Conservation (phyloP, 2,888 invertebrate species). For the Lasioglossum vierecki region DNA sequence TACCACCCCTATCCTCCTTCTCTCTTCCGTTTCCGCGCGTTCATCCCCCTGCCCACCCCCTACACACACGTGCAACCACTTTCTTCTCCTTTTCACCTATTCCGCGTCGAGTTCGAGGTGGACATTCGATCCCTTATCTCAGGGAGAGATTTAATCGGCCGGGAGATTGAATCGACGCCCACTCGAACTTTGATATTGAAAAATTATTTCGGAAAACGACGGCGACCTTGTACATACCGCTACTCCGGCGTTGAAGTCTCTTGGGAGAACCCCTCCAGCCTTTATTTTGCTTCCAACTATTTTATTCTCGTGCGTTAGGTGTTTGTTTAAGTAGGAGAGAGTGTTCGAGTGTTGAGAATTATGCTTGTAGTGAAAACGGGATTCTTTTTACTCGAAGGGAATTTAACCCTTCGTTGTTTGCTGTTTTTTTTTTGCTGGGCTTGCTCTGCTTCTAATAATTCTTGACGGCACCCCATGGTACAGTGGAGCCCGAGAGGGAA, state of each 20-base stretch:
- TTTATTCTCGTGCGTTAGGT: neutral
- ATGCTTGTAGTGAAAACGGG: neutral
- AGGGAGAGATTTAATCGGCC: slow-evolving; percentile 5
- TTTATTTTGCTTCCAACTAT: neutral
- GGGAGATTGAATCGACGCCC: slow-evolving; percentile 12
- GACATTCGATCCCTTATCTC: slow-evolving; percentile 5
- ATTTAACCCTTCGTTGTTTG: slow-evolving; percentile 56
- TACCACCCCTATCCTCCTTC: slow-evolving; percentile 36
- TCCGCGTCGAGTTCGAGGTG: neutral
- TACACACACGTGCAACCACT: neutral
- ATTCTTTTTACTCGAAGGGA: neutral
- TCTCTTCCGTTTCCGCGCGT: slow-evolving; percentile 32
- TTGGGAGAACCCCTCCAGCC: neutral
- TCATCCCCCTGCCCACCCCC: slow-evolving; percentile 25
- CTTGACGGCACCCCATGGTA: slow-evolving; percentile 38
- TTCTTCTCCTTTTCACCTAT: slow-evolving; percentile 4
- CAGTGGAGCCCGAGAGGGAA: slow-evolving; percentile 60
- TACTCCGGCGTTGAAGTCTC: slow-evolving; percentile 18
- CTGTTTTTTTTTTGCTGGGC: slow-evolving; percentile 47
- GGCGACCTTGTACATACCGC: neutral
- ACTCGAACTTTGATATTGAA: slow-evolving; percentile 1
- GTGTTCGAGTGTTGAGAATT: neutral
- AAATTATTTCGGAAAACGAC: neutral
- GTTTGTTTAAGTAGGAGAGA: neutral
- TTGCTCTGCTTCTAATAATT: slow-evolving; percentile 68